Evolutionary conservation across 2,888 invertebrate genomes (phyloP).

Genomic region (Synergus laeviventris): DNA sequence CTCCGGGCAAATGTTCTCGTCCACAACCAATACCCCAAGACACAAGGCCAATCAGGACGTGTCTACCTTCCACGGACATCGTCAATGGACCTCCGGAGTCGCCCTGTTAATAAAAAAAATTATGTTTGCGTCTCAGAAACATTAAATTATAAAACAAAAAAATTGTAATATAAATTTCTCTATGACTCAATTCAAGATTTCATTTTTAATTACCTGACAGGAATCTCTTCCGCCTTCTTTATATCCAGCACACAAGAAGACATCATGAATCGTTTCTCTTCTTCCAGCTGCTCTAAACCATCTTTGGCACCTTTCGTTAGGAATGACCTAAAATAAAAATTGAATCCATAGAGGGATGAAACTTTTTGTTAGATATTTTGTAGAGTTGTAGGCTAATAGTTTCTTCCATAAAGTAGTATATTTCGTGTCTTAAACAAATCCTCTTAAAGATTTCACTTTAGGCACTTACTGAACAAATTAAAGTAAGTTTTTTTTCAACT

Average conservation of each 20-base stretch:
- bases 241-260: constrained; percentile 94
- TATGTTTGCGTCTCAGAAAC: neutral
- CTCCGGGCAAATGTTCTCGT: constrained; percentile 91
- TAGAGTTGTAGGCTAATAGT: too few relatives aligned
- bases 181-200: too few relatives aligned
- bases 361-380: too few relatives aligned
- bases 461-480: neutral
- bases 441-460: too few relatives aligned
- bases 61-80: constrained; percentile 88
- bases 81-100: constrained; percentile 93
- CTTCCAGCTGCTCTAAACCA: constrained; percentile 95
- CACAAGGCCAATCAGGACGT: constrained; percentile 91
- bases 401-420: too few relatives aligned
- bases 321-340: constrained; percentile 80
- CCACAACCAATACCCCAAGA: constrained; percentile 96
- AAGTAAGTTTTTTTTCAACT: neutral
- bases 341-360: too few relatives aligned
- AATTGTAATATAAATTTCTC: neutral
- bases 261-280: constrained; percentile 94
- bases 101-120: constrained; percentile 70
- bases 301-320: constrained; percentile 92
- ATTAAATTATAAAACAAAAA: neutral
- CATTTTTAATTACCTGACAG: constrained; percentile 78
- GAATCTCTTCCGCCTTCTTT: constrained; percentile 86
- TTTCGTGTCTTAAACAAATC: too few relatives aligned